These are phyloP conservation scores for Tetraneura akinire DNA, from an alignment of 1,140 invertebrate genomes.

Conservation along the genomic window DNA sequence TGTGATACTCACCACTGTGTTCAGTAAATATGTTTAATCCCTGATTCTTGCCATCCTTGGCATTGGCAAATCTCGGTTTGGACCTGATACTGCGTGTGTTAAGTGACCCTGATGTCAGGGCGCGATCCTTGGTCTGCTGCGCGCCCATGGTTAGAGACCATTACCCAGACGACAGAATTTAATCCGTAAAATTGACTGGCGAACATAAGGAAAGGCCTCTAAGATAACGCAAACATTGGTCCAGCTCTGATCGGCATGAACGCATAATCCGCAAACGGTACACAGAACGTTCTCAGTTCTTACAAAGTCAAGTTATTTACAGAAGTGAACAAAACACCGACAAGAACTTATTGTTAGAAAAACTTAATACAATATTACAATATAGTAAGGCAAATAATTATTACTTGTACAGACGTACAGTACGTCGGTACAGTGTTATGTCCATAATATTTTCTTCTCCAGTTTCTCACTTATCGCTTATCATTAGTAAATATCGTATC, in stretches of 20 bases:
- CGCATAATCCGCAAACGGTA: background rate
- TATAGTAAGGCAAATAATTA: background rate
- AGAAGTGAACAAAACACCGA: background rate
- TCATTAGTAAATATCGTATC: slow-evolving; percentile 13
- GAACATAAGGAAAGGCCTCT: background rate
- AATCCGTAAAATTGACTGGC: slow-evolving; percentile 14
- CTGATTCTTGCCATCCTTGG: slow-evolving; percentile 76
- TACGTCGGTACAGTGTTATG: background rate
- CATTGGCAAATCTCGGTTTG: slow-evolving; percentile 65
- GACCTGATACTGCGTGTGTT: slow-evolving; percentile 69
- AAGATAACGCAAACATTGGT: background rate
- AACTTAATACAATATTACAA: background rate
- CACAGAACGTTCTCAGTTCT: no score
- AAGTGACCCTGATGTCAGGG: slow-evolving; percentile 61
- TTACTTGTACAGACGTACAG: background rate
- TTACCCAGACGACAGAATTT: slow-evolving; percentile 39
- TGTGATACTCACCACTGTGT: slow-evolving; percentile 74
- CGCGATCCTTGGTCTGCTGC: slow-evolving; percentile 82
- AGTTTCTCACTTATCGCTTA: slow-evolving; percentile 48
- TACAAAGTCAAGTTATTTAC: background rate
- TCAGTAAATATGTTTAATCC: slow-evolving; percentile 88
- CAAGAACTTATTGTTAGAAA: background rate
- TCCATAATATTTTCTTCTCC: slow-evolving; percentile 41
- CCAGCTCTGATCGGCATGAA: background rate
- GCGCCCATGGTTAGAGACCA: slow-evolving; percentile 70